phyloP scores from a whole-genome alignment of 2,113 vertebrate species.

The Neodontobutis hainanensis region DNA sequence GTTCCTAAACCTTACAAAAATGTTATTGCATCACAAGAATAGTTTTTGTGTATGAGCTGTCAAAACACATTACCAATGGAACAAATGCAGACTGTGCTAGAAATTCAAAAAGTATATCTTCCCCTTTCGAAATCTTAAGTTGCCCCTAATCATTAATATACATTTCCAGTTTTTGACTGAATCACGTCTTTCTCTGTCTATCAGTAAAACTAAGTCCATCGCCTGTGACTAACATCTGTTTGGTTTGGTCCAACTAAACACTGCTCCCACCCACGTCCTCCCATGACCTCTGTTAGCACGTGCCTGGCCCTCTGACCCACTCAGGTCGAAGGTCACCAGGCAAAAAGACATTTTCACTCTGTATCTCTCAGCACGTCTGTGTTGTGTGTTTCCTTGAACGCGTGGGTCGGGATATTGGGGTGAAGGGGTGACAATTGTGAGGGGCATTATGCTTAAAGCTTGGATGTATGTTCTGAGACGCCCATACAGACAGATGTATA shows the following conservation, averaged over 20 bases:
- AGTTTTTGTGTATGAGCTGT: too few relatives aligned
- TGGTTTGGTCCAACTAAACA: conserved; percentile 44
- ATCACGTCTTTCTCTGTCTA: too few relatives aligned
- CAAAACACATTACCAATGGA: too few relatives aligned
- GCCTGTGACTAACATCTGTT: conserved; percentile 62
- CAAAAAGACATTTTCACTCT: conserved; percentile 52
- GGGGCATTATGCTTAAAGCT: conserved; percentile 41
- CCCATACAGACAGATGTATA: conserved; percentile 37
- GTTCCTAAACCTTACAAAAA: too few relatives aligned
- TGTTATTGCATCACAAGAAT: too few relatives aligned
- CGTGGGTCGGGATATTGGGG: conserved; percentile 13
- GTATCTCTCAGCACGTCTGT: conserved; percentile 21
- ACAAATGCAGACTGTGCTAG: too few relatives aligned
- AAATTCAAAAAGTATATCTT: too few relatives aligned
- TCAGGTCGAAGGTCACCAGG: conserved; percentile 50
- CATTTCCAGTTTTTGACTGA: too few relatives aligned
- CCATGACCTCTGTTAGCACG: conserved; percentile 67
- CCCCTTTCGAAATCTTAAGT: too few relatives aligned
- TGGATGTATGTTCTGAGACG: conserved; percentile 30
- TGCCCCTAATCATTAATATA: too few relatives aligned
- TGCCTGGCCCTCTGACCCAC: conserved; percentile 56
- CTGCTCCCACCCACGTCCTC: conserved; percentile 45
- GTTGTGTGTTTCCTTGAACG: conserved; percentile 32
- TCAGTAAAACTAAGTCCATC: background rate
- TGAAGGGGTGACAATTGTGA: conserved; percentile 26